Base-by-base conservation (phyloP, 1,140 invertebrate species). In the Palaemon carinicauda region DNA sequence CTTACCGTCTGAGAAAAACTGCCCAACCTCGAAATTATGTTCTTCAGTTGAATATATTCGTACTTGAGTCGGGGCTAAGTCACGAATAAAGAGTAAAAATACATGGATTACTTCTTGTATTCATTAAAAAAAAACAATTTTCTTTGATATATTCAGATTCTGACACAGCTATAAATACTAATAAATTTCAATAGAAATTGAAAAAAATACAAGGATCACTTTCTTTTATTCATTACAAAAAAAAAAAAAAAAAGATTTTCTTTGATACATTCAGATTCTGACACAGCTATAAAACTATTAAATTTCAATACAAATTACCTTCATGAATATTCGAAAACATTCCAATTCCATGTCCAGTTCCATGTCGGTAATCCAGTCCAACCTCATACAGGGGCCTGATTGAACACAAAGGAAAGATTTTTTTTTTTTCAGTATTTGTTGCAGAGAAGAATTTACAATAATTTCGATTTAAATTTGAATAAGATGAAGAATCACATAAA, bases 251-350 rank as follows among this genome's bases (percentile, higher is more conserved):
- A n/a, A 60, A 4, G 3, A n/a, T 9, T 65, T 27, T 15, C 15
- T 7, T 15, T 9, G 9, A 65, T 9, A 27, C 0, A 4, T 69
- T 27, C 15, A 17, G 65, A 69, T 69, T 10, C 24, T 31, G 4
- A 19, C 10, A 41, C 27, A 31, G 15, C 33, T 15, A 24, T 24
- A 21, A 27, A 31, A 41, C 15, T 5, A 10, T 17, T 17, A 14
- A 14, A 0, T 75, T 12, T 75, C 9, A 10, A 15, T 3, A 51
- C 1, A n/a, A n/a, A 15, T 73, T 31, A 89, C 95, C 96, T 93
- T 99, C 98, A 92, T 99, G 98, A 15, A 99, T 98, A 92, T 98
- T 98, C 24, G 99, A 93, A 92, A 96, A 99, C 71, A 96, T 94
- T 4, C 98, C 98, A 88, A 99, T 96, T 10, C 98, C 98, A 91